Base-by-base conservation (phyloP, 2,113 vertebrate species). In the Martes martes region DNA sequence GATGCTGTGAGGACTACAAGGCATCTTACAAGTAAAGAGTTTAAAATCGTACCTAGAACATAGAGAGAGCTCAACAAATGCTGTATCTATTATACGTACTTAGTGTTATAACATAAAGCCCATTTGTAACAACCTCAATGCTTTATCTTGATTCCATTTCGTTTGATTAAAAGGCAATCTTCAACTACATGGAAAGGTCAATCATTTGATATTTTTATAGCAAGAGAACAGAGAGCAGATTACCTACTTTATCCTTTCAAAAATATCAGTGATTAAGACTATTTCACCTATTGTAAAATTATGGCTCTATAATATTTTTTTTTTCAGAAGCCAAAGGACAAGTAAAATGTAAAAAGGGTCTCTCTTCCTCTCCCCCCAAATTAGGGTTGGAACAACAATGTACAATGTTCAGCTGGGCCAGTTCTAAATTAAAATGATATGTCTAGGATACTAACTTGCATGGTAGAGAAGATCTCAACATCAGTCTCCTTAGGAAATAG, bases 381-480 rank as follows among this genome's bases (percentile, higher is more conserved):
- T 87, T 69, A 80, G 36, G 1, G 33, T 92, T 47, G 14, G 6
- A 7, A 63, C 11, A 67, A 57, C 82, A 85, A 74, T 8, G 3
- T 33, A 33, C 13, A 45, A 31, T n/a, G 31, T 88, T 71, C n/a
- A 98, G 45, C 79, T 98, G 86, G 28, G 95, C 47, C 16, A 71
- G 11, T 36, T 97, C 92, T 97, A 92, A 97, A 98, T 97, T 98
- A 79, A 39, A 97, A 97, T 96, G 80, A 96, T 84, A 94, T 96
- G 23, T 95, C 61, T 95, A 95, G 89, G 94, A 97, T 94, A 95
- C 83, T 95, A 97, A 96, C 94, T 97, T 95, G 94, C 52, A 74
- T 95, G 47, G 82, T 59, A 94, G 50, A 92, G 95, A 97, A 89
- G 74, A n/a, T 33, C 79, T 96, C 61, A 76, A 95, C n/a, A 91